Evolutionary conservation across 2,888 invertebrate species (phyloP), one percentile per base, ranked within the genome.

Genomic region (Pseudococcus viburni): DNA sequence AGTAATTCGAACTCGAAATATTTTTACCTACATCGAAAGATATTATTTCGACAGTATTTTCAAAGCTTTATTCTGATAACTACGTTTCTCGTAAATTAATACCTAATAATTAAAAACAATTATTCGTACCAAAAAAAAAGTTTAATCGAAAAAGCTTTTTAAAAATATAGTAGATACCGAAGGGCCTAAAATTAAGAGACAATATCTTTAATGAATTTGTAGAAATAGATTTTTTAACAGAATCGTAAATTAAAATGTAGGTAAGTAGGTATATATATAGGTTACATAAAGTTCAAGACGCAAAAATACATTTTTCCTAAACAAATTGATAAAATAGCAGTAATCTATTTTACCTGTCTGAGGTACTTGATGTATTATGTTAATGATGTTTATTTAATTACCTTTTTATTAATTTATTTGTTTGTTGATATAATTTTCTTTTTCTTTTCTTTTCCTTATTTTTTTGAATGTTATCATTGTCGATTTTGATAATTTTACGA

Each of bases 401-500:
- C 19, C 19, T 59, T 19, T 59, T 59, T 59, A 59, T 0, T 12
- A 59, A 17, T 22, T 64, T 73, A 73, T 73, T 33, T 73, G 68
- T 73, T 22, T 15, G 22, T 73, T 73, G 68, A 26, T 73, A 33
- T 73, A 12, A 33, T 73, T 73, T 73, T 73, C 5, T 22, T 5
- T 26, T 73, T 15, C 4, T 15, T 33, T 33, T 1, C 6, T 73
- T 33, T 4, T 33, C 26, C 9, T 73, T 26, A 26, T 33, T 33
- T 73, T 33, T 22, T 33, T 73, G 15, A 73, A 33, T 33, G 68
- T 33, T 59, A 59, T 22, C 12, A 15, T 73, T 33, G 26, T 33
- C 68, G 68, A 73, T 73, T 73, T 73, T 73, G 26, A 73, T 73
- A 73, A 26, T 73, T 73, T 73, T 26, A 15, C 33, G 68, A 26